Evolutionary conservation across 2,113 vertebrate species (phyloP).

Genomic region (Dasyornis broadbenti): DNA sequence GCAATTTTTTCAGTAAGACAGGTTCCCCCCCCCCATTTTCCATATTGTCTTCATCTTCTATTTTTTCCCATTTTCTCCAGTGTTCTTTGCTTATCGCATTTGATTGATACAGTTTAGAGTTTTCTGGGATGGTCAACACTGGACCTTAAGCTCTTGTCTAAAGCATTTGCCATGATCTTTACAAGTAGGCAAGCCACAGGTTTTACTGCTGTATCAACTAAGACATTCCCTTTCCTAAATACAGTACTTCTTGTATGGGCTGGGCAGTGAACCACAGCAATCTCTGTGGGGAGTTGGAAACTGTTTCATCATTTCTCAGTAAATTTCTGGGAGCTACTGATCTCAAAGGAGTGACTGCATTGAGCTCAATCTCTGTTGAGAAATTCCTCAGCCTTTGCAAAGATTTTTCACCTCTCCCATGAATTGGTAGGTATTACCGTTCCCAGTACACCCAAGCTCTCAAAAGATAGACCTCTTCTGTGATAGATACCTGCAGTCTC

Average conservation of each 20-base stretch:
- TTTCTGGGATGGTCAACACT: neutral
- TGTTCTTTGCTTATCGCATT: neutral
- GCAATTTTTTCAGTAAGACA: neutral
- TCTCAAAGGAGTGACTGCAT: neutral
- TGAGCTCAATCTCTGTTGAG: neutral
- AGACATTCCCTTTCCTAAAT: neutral
- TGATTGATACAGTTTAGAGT: neutral
- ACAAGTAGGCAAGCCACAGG: rapidly evolving
- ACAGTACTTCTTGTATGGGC: neutral
- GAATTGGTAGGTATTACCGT: neutral
- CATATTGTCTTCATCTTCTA: neutral
- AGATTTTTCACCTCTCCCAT: neutral
- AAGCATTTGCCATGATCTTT: neutral
- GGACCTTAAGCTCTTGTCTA: neutral
- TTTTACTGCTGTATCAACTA: neutral
- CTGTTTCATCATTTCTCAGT: neutral
- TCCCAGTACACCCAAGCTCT: neutral
- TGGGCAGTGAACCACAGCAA: neutral
- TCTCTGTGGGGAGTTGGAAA: neutral
- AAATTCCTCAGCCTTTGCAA: neutral
- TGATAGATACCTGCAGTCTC: neutral
- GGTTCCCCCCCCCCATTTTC: neutral
- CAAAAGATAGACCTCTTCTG: neutral
- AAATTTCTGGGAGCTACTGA: neutral
- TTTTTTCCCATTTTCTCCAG: neutral